Evolutionary conservation across 2,113 vertebrate species (phyloP), one percentile per base, ranked within the genome.

Genomic region (Columba janthina): DNA sequence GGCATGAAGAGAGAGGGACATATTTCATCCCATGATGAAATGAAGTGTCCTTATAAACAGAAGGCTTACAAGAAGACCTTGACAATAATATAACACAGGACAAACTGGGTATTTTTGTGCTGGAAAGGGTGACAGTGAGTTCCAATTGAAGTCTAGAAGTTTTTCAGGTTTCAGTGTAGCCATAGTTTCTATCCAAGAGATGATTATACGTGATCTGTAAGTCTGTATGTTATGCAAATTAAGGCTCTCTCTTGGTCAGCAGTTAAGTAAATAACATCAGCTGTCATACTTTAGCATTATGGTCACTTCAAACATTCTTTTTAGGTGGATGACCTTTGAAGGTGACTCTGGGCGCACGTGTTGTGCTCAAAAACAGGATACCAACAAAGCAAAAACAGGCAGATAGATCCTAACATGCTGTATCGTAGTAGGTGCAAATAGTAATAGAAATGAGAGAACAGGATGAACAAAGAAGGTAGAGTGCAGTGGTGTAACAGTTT

Each of bases 251-350:
- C 28, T 61, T 86, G 58, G 38, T 73, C 74, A 79, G 81, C 50
- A 86, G 75, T 42, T 44, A 71, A 70, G 80, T 88, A 65, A 77
- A 62, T 80, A 54, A 51, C 28, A 64, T 75, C 58, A 79, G 38
- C 53, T 88, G 81, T 88, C 53, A 53, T 81, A 42, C 75, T 94
- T 94, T 87, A 79, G 83, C 66, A 67, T 75, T 94, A 34, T 25
- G 34, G 53, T 82, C 2, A 3, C 53, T 87, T 94, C 69, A 60
- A 50, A 64, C 10, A 9, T 61, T 61, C n/a, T 86, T 85, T 77
- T 25, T 85, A 54, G 64, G 36, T 10, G n/a, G 38, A 51, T 87
- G 70, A 84, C 86, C 50, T 86, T 81, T 3, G 4, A 87, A 89
- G 48, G 80, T 64, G 14, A 53, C 61, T 85, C 46, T 64, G 38